Base-by-base conservation (phyloP, 2,797 vertebrate genomes). In the Gadopsis marmoratus region DNA sequence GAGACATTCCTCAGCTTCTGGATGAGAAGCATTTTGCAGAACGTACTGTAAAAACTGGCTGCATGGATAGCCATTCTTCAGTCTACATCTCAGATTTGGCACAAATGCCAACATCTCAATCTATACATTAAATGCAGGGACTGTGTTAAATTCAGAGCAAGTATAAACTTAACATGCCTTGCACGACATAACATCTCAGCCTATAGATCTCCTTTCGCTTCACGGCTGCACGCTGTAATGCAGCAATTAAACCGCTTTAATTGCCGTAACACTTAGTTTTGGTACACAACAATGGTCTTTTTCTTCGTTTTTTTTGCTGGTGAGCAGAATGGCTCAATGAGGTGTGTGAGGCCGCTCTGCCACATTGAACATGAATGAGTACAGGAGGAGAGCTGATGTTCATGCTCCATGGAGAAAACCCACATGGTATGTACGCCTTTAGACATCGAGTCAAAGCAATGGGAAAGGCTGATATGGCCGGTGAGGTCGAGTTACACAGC, bases 271-370 rank as follows among this genome's bases (percentile, higher is more conserved):
- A 59, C 62, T 76, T 59, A 23, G 26, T 64, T 74, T 73, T 78
- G 65, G 78, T 68, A 84, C 82, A 92, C 90, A 89, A 94, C 91
- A 93, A 88, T 89, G 79, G 86, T 14, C 79, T 78, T 88, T 88
- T 88, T 90, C 80, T 92, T 74, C 12, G 31, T 64, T 79, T 85
- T 75, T 75, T 70, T 71, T 68, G 85, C 84, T 35, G 48, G 61
- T 65, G 31, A 74, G 74, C 58, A 71, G 74, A 83, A 71, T 17
- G 63, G 64, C 66, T 85, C 74, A 74, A 59, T 84, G 81, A 81
- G 75, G 83, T 87, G 88, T 82, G 82, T 76, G 84, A 68, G 88
- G 53, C 23, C n/a, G 77, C 58, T 66, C 76, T 71, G 63, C 76
- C 66, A 64, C 78, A 65, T 76, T 2, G 31, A 83, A 76, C 78